Conservation (phyloP, 2,113 vertebrate genomes). For the Phaethon lepturus region DNA sequence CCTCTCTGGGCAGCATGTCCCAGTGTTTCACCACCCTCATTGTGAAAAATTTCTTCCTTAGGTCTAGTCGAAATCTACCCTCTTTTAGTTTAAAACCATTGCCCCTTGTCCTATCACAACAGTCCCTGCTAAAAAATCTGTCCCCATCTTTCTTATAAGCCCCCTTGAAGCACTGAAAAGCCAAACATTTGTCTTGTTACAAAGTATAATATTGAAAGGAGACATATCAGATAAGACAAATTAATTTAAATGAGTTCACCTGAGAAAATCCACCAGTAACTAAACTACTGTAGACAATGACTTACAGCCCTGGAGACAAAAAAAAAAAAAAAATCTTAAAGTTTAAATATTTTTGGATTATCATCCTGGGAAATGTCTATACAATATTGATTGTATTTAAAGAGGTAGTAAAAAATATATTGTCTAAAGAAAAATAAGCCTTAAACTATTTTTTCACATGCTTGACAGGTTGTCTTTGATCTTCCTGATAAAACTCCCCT, state of each 20-base stretch:
- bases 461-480: background rate
- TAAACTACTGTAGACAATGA: background rate
- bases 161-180: no score
- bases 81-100: no score
- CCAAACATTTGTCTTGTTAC: background rate
- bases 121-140: no score
- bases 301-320: background rate
- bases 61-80: no score
- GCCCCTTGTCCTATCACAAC: no score
- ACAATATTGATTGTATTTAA: background rate
- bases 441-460: background rate
- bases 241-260: background rate
- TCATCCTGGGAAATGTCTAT: background rate
- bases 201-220: background rate
- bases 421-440: background rate
- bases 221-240: background rate
- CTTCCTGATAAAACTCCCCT: slow-evolving; percentile 8
- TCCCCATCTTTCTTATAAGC: no score
- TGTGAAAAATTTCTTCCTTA: no score
- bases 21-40: no score
- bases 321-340: background rate
- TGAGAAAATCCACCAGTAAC: background rate
- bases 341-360: background rate
- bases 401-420: background rate
- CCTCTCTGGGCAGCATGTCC: no score